Evolutionary conservation across 2,113 vertebrate species (phyloP).

Genomic region (Pterocles gutturalis): DNA sequence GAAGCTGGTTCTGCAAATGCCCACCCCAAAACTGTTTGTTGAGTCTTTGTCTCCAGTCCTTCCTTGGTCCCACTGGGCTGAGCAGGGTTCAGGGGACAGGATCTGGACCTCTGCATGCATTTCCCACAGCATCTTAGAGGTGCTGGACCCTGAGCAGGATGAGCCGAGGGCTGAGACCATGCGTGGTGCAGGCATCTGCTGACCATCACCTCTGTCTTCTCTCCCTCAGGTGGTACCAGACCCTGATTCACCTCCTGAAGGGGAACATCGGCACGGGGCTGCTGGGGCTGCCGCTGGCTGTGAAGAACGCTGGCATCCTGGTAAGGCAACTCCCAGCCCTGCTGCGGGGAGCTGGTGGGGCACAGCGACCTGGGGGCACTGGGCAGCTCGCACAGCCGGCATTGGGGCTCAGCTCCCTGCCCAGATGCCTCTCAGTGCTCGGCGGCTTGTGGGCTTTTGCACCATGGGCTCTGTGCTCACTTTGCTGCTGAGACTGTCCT

Average conservation of each 20-base stretch:
- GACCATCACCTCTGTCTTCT: neutral
- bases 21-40: neutral
- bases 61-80: fast-evolving
- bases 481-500: neutral
- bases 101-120: fast-evolving
- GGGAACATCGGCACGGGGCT: conserved; percentile 95
- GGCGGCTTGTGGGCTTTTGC: neutral
- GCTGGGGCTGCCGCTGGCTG: conserved; percentile 91
- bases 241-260: conserved; percentile 94
- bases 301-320: conserved; percentile 95
- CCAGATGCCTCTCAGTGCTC: neutral
- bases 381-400: neutral
- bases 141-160: neutral
- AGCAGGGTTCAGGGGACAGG: neutral
- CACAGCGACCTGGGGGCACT: fast-evolving
- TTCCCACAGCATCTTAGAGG: neutral
- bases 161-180: neutral
- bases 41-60: neutral
- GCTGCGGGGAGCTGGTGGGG: neutral
- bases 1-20: neutral
- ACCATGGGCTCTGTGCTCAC: neutral
- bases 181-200: fast-evolving
- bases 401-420: neutral
- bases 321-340: conserved; percentile 74
- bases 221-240: conserved; percentile 87